Base-by-base conservation (phyloP, 1,140 invertebrate species). In the Lycorma delicatula region DNA sequence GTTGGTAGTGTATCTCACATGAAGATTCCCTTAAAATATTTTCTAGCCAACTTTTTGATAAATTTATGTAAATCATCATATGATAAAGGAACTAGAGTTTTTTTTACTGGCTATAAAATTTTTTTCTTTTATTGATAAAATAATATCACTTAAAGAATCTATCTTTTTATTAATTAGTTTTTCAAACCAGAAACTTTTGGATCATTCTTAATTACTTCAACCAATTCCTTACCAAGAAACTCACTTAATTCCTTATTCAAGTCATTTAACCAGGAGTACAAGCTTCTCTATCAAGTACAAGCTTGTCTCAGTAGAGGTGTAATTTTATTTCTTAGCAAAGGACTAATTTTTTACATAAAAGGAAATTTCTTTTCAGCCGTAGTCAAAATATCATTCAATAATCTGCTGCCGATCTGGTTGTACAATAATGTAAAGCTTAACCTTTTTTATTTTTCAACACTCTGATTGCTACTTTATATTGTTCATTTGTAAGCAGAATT, bases 391-490 rank as follows among this genome's bases (percentile, higher is more conserved):
- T 50, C 26, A 16, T 50, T 50, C 6, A 50, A 13, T 6, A 50
- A 28, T 23, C 48, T 22, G 6, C 48, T 25, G 4, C 25, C 48
- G 7, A 50, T 11, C 23, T 50, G 48, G 7, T 27, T 16, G 16
- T 50, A 28, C 6, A 4, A 18, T 11, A 50, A 20, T 6, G 48
- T 23, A 5, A 50, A 9, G 4, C 48, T 16, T 7, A 50, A 7
- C 48, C 48, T 50, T 50, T 50, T 7, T 28, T 50, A 50, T 50
- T 50, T 50, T 50, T 50, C 48, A 20, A 25, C 11, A 22, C 48
- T 12, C 23, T 50, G 9, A n/a, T 20, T 11, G 12, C 12, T 13
- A 6, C 7, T n/a, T n/a, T n/a, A n/a, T n/a, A n/a, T 22, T 50
- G 48, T 23, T 13, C 16, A 27, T 28, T 25, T 25, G 48, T 50